Evolutionary conservation across 2,797 vertebrate species (phyloP).

Genomic region (Acridotheres tristis): DNA sequence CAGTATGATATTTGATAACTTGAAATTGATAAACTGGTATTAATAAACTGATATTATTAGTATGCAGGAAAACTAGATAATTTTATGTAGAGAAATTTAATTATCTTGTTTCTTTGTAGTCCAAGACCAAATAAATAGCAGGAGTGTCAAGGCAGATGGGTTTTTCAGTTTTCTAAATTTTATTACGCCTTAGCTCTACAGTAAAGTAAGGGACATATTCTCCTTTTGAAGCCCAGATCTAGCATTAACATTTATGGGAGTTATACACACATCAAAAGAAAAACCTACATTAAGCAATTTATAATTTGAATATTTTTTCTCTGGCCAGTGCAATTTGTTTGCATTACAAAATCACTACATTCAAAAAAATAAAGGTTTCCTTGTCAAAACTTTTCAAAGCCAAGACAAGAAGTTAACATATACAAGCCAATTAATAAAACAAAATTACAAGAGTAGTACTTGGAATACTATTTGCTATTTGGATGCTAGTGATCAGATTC

Average conservation of each 20-base stretch:
- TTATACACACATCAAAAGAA: slow-evolving; percentile 33
- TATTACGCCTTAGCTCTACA: neutral
- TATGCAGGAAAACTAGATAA: neutral
- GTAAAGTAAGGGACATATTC: neutral
- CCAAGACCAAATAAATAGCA: neutral
- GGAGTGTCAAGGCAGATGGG: neutral
- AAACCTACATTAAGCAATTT: slow-evolving; percentile 41
- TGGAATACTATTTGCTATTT: neutral
- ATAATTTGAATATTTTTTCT: slow-evolving; percentile 27
- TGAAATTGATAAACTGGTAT: neutral
- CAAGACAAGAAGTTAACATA: neutral
- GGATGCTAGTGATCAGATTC: neutral
- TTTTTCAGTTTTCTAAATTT: slow-evolving; percentile 16
- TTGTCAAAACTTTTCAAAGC: neutral
- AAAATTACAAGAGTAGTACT: neutral
- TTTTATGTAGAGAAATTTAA: neutral
- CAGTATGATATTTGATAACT: neutral
- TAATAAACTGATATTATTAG: neutral
- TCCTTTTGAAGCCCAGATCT: slow-evolving; percentile 40
- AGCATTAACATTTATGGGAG: slow-evolving; percentile 51
- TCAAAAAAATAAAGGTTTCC: neutral
- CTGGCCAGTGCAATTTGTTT: neutral
- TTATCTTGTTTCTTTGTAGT: neutral
- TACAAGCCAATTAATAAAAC: neutral
- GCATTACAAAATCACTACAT: neutral